Base-by-base conservation (phyloP, 2,888 invertebrate species). In the Epicampocera succincta region DNA sequence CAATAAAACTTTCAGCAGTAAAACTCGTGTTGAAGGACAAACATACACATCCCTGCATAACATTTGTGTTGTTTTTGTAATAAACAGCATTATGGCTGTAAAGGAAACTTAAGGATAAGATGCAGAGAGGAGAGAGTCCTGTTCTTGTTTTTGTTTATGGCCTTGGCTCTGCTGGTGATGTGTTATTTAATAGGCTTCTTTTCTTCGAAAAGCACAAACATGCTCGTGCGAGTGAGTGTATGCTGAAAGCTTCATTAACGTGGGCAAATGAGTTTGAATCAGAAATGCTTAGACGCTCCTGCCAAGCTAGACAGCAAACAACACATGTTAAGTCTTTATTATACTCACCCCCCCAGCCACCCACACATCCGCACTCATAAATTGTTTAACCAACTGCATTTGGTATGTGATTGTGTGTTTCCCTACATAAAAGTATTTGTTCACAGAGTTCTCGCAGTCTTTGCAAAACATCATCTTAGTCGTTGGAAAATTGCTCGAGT, bases 161-260 rank as follows among this genome's bases (percentile, higher is more conserved):
- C 17, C 48, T 40, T 58, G 58, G 63, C 65, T 75, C 58, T 77
- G 68, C 48, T 65, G 54, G 65, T 74, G 69, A 77, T 78, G 65
- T 77, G 69, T 73, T 74, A 60, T 74, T 78, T 74, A 82, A 77
- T 81, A 82, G 81, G 77, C 65, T 58, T 77, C 56, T 63, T 69
- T 46, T 42, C 21, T 21, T 42, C 17, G 9, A 8, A 33, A n/a
- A 15, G 13, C 58, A 40, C 12, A 12, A 17, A 25, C 2, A 19
- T 17, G 13, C 12, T 13, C 38, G 4, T 38, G 12, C 11, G 9
- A 6, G 2, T 33, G 9, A 4, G 6, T 29, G 15, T 29, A 2
- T 54, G 6, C 15, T 6, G 54, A 29, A 3, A n/a, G 15, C 13
- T 54, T 15, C 15, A 11, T 33, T 13, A 29, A 15, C n/a, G 54